phyloP scores from a whole-genome alignment of 1,140 invertebrate genomes.

The Cephus cinctus region DNA sequence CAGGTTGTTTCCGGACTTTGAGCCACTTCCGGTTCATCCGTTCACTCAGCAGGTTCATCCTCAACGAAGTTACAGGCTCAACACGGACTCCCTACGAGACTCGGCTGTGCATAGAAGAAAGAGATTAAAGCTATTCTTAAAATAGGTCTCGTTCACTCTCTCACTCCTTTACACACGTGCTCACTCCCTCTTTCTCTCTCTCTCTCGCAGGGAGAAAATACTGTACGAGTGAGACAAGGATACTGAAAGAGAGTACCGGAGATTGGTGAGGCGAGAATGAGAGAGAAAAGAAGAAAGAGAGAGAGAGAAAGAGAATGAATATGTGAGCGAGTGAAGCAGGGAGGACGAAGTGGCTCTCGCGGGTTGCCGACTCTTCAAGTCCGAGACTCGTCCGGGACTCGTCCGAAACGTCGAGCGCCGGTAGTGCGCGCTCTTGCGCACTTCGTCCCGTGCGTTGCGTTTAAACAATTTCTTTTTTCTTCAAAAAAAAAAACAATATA shows the following conservation, averaged over 20 bases:
- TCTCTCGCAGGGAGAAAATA: too few relatives aligned
- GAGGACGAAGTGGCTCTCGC: constrained; percentile 37
- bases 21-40: too few relatives aligned
- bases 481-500: too few relatives aligned
- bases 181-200: too few relatives aligned
- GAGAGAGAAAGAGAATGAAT: constrained; percentile 25
- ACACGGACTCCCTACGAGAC: too few relatives aligned
- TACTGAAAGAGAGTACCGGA: constrained; percentile 7
- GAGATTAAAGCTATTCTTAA: constrained; percentile 46
- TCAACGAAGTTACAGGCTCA: too few relatives aligned
- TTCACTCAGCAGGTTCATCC: too few relatives aligned
- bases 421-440: constrained; percentile 25
- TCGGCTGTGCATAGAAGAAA: too few relatives aligned
- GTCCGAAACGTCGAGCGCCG: constrained; percentile 40
- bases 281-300: constrained; percentile 17
- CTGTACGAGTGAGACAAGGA: constrained; percentile 13
- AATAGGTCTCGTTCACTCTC: constrained; percentile 42
- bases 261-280: constrained; percentile 17
- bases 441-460: constrained; percentile 11
- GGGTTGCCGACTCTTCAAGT: constrained; percentile 50
- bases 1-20: too few relatives aligned
- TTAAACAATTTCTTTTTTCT: neutral
- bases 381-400: constrained; percentile 36
- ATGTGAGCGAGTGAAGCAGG: constrained; percentile 5
- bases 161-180: too few relatives aligned